These are phyloP conservation scores for Lordiphosa mommai DNA, from an alignment of 1,140 invertebrate species.

Conservation along the genomic window DNA sequence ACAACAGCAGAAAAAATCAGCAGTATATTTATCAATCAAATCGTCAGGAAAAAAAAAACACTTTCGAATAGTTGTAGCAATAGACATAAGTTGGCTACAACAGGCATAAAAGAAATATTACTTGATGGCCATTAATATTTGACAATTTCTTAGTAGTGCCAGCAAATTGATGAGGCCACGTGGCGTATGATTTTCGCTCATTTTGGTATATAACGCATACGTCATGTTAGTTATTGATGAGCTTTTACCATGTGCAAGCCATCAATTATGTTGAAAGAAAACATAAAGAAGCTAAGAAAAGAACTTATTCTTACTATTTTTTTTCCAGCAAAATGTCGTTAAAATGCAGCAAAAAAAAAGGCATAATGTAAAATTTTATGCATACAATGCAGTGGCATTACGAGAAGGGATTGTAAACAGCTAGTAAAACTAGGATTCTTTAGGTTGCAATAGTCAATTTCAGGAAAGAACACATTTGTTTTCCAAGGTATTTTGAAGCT, in stretches of 20 bases:
- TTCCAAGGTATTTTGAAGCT: no score
- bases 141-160: slow-evolving; percentile 58
- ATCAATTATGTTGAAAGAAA: slow-evolving; percentile 48
- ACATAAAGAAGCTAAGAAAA: background rate
- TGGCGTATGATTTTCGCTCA: slow-evolving; percentile 54
- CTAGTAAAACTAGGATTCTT: no score
- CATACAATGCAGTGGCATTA: slow-evolving; percentile 34
- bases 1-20: slow-evolving; percentile 7
- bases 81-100: slow-evolving; percentile 50
- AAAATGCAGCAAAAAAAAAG: slow-evolving; percentile 44
- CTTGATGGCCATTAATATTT: slow-evolving; percentile 69
- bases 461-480: no score
- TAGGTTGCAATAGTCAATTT: no score
- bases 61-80: slow-evolving; percentile 68
- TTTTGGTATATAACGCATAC: slow-evolving; percentile 62
- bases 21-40: slow-evolving; percentile 73
- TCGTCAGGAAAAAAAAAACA: slow-evolving; percentile 44
- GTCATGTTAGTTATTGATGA: slow-evolving; percentile 65
- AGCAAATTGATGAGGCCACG: slow-evolving; percentile 64
- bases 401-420: no score
- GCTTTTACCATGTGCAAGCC: slow-evolving; percentile 48
- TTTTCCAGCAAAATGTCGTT: slow-evolving; percentile 30
- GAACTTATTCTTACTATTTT: no score
- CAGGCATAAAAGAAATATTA: slow-evolving; percentile 5
- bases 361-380: slow-evolving; percentile 40